Base-by-base conservation (phyloP, 1,140 invertebrate species). In the Marisa cornuarietis region DNA sequence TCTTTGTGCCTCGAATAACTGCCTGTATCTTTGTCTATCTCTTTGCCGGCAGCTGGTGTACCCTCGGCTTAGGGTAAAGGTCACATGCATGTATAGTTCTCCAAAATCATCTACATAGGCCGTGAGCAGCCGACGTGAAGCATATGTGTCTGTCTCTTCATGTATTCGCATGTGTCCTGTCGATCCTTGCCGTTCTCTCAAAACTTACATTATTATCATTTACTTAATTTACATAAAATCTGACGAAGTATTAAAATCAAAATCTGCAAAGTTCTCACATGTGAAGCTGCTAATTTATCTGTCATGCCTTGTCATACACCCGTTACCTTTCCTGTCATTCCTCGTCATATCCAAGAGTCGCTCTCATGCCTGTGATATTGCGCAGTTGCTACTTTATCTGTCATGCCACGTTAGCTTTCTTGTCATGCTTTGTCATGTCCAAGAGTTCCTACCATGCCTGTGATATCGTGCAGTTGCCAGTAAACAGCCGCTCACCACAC, bases 401-500 rank as follows among this genome's bases (percentile, higher is more conserved):
- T 63, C n/a, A 16, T n/a, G n/a, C 62, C 62, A 63, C n/a, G 62
- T 63, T 22, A n/a, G 18, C 26, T 74, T 16, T 20, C 20, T 49
- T 5, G 20, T 24, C n/a, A 6, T 66, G 31, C n/a, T n/a, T n/a
- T n/a, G n/a, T n/a, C n/a, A n/a, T n/a, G n/a, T n/a, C n/a, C n/a
- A n/a, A n/a, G n/a, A n/a, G n/a, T n/a, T n/a, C n/a, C n/a, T n/a
- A n/a, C n/a, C n/a, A n/a, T n/a, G n/a, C n/a, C n/a, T 71, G 68
- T 20, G 22, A n/a, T 77, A 10, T 54, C 68, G 66, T 22, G 16
- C 78, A 82, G 81, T 81, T 24, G 71, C 71, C 8, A 75, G 66
- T 24, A 73, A 79, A 52, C 72, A 83, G 51, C 78, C 78, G 42
- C 63, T 82, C 14, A 71, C 83, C 69, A 63, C 76, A 7, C 79